Evolutionary conservation across 2,888 invertebrate species (phyloP).

Genomic region (Ligdia adustata): DNA sequence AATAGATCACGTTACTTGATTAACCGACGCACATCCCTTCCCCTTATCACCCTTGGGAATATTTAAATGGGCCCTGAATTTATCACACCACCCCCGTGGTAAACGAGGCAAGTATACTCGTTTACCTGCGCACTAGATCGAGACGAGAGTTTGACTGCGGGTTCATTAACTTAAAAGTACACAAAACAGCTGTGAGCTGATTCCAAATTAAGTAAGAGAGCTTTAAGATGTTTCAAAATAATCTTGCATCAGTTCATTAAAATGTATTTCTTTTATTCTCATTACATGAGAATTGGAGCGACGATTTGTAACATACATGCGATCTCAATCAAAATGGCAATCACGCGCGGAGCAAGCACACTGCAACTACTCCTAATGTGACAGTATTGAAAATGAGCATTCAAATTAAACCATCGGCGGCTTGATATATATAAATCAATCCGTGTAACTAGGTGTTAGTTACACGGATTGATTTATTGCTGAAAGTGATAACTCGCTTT

Average conservation of each 20-base stretch:
- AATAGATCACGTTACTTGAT: slow-evolving; percentile 84
- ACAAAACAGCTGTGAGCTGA: slow-evolving; percentile 31
- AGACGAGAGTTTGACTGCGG: slow-evolving; percentile 65
- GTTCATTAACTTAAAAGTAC: slow-evolving; percentile 66
- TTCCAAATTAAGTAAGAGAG: too few relatives aligned
- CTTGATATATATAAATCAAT: slow-evolving; percentile 50
- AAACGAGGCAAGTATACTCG: slow-evolving; percentile 63
- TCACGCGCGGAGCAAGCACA: slow-evolving; percentile 74
- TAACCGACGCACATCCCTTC: slow-evolving; percentile 80
- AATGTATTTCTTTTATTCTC: slow-evolving; percentile 46
- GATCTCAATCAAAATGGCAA: slow-evolving; percentile 75
- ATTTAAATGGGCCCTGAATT: slow-evolving; percentile 82
- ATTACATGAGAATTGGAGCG: slow-evolving; percentile 74
- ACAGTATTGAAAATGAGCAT: slow-evolving; percentile 74
- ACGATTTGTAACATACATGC: slow-evolving; percentile 75
- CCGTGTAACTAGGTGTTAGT: too few relatives aligned
- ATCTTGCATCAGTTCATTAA: slow-evolving; percentile 23
- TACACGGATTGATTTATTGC: slow-evolving; percentile 60
- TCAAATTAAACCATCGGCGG: slow-evolving; percentile 53
- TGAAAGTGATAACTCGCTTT: slow-evolving; percentile 50
- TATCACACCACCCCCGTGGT: slow-evolving; percentile 75
- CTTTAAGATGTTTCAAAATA: too few relatives aligned
- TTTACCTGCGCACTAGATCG: slow-evolving; percentile 73
- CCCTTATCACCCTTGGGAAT: slow-evolving; percentile 81
- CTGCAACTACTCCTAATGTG: slow-evolving; percentile 71